phyloP scores from a whole-genome alignment of 1,140 invertebrate species.

The Cecropterus lyciades region DNA sequence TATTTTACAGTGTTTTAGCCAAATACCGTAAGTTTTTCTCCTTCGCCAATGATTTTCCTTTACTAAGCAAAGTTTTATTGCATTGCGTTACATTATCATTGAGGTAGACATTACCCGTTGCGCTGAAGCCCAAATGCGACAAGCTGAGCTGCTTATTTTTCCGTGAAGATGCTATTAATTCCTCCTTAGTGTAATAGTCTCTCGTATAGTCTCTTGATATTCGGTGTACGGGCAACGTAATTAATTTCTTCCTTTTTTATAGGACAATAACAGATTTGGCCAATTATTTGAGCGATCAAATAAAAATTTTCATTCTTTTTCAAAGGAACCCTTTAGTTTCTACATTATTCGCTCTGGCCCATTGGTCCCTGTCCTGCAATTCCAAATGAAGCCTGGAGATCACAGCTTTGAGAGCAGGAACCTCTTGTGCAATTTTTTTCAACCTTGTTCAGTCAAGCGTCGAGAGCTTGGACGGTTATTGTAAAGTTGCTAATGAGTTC shows the following conservation, averaged over 20 bases:
- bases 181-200: slow-evolving; percentile 41
- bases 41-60: slow-evolving; percentile 36
- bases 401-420: slow-evolving; percentile 17
- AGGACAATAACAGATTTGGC: background rate
- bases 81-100: slow-evolving; percentile 43
- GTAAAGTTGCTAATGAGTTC: slow-evolving; percentile 34
- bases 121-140: slow-evolving; percentile 13
- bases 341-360: slow-evolving; percentile 41
- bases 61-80: slow-evolving; percentile 44
- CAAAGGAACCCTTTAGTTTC: slow-evolving; percentile 42
- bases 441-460: slow-evolving; percentile 28
- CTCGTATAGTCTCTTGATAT: slow-evolving; percentile 34
- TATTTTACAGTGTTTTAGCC: slow-evolving; percentile 48
- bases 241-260: slow-evolving; percentile 43
- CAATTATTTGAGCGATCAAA: slow-evolving; percentile 34
- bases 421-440: slow-evolving; percentile 20
- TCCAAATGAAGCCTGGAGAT: slow-evolving; percentile 29
- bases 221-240: slow-evolving; percentile 40
- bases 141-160: slow-evolving; percentile 25
- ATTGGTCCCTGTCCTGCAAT: slow-evolving; percentile 38
- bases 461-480: slow-evolving; percentile 16
- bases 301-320: slow-evolving; percentile 44
- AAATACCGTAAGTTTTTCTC: slow-evolving; percentile 43
- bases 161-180: slow-evolving; percentile 36
- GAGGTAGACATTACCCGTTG: slow-evolving; percentile 24